Evolutionary conservation across 2,888 invertebrate genomes (phyloP).

Genomic region (Leucophenga maculata): DNA sequence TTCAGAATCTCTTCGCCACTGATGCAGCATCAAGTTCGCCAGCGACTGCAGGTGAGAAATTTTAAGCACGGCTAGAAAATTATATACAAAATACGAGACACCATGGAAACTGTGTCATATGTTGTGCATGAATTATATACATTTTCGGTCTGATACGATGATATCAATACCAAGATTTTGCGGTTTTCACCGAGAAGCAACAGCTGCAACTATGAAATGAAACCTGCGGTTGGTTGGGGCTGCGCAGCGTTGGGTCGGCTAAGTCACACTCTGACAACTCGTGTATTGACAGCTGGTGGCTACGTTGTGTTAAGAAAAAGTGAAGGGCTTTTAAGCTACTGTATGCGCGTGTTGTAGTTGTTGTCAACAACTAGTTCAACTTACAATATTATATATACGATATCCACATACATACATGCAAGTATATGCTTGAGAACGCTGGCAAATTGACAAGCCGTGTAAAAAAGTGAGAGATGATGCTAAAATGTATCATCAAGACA

Average conservation of each 20-base stretch:
- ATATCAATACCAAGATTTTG: slow-evolving; percentile 15
- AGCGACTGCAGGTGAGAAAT: slow-evolving; percentile 17
- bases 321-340: slow-evolving; percentile 53
- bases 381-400: too few relatives aligned
- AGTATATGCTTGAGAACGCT: too few relatives aligned
- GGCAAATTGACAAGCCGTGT: background rate
- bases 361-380: slow-evolving; percentile 35
- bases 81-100: slow-evolving; percentile 17
- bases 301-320: slow-evolving; percentile 33
- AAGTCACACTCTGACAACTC: background rate
- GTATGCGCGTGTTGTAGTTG: slow-evolving; percentile 15
- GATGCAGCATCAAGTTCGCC: background rate
- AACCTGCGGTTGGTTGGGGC: background rate
- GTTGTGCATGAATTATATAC: slow-evolving; percentile 3
- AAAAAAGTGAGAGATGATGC: background rate
- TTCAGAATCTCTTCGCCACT: too few relatives aligned
- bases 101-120: slow-evolving; percentile 46
- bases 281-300: slow-evolving; percentile 55
- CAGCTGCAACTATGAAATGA: slow-evolving; percentile 6
- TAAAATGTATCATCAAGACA: slow-evolving; percentile 34
- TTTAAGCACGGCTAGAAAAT: background rate
- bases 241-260: background rate
- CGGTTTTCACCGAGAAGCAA: background rate
- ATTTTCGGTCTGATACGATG: background rate
- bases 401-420: background rate